Conservation (phyloP, 2,113 vertebrate species). For the cat (Felis catus) region F.catus_Fca126_mat1.0 CM031424.1:34728501-34729000, state of each 20-base stretch:
- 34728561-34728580: too few relatives aligned
- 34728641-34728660: too few relatives aligned
- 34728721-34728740: conserved; percentile 19
- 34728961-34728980: conserved; percentile 8
- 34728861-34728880: background rate
- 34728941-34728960: background rate
- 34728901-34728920: background rate
- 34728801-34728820: background rate
- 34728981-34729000: background rate
- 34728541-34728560: too few relatives aligned
- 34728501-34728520: too few relatives aligned
- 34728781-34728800: background rate
- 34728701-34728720: background rate
- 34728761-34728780: background rate
- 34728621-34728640: too few relatives aligned
- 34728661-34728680: too few relatives aligned
- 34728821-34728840: background rate
- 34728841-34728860: background rate
- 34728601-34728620: too few relatives aligned
- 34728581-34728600: too few relatives aligned
- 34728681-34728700: too few relatives aligned
- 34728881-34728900: background rate
- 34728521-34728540: too few relatives aligned
- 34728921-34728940: background rate
- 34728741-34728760: background rate